Conservation (phyloP, 2,888 invertebrate species). For the Tetanocera ferruginea region DNA sequence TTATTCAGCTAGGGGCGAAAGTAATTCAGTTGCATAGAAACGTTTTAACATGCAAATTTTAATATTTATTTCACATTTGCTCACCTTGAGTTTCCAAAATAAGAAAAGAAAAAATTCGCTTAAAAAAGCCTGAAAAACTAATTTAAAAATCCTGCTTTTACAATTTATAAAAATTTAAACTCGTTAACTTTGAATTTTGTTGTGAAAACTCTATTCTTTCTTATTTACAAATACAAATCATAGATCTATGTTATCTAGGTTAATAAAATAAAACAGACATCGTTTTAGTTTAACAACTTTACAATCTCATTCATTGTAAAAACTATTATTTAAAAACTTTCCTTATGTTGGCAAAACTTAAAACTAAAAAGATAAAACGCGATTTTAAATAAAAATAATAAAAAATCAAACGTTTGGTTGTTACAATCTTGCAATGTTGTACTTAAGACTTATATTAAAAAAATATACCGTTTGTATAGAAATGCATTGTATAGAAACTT, state of each 20-base stretch:
- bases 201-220: slow-evolving; percentile 9
- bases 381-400: background rate
- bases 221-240: slow-evolving; percentile 15
- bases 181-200: background rate
- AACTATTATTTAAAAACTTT: background rate
- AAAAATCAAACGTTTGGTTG: slow-evolving; percentile 9
- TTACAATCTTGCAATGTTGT: background rate
- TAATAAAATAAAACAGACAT: background rate
- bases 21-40: slow-evolving; percentile 57
- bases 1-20: slow-evolving; percentile 63
- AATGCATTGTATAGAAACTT: background rate
- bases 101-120: background rate
- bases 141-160: background rate
- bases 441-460: background rate
- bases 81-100: background rate
- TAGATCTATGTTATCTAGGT: background rate
- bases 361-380: background rate
- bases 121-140: background rate
- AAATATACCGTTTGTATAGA: background rate
- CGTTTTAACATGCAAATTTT: too few relatives aligned
- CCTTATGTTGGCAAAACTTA: background rate
- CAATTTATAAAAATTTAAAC: background rate
- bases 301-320: background rate
- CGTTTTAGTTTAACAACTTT: background rate
- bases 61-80: background rate